Percentiles rank a stretch among this genome's conserved stretches.
Evolutionary conservation across 2,113 vertebrate genomes (phyloP).

Genomic region (Furnarius figulus): DNA sequence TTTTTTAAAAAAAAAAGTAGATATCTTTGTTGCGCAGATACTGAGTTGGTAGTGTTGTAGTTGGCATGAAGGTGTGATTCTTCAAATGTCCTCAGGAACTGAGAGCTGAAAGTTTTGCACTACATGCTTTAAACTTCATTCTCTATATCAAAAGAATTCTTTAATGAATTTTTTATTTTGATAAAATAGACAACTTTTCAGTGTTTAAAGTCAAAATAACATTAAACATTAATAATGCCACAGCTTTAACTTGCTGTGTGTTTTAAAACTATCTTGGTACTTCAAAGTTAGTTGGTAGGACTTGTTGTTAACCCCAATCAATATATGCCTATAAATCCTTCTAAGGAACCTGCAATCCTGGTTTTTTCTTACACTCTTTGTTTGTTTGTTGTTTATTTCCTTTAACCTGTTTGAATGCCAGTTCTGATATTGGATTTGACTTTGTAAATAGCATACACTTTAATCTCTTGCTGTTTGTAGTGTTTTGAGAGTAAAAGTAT

Average conservation of each 20-base stretch:
- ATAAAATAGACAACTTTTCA: not conserved
- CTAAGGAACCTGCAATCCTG: not conserved
- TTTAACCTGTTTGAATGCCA: not conserved
- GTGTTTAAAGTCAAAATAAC: not conserved
- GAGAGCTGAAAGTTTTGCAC: not conserved
- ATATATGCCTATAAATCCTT: not conserved
- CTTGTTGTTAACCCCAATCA: not conserved
- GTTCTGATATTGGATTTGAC: not conserved
- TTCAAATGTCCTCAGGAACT: not conserved
- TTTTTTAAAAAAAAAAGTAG: not conserved
- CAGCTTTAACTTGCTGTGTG: not conserved
- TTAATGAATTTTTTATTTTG: not conserved
- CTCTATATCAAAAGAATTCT: not conserved
- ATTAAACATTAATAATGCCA: not conserved
- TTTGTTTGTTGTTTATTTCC: not conserved
- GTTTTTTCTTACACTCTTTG: not conserved
- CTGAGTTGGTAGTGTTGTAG: not conserved
- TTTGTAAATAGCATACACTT: not conserved
- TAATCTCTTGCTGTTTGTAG: not conserved
- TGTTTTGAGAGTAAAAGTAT: constrained; percentile 28
- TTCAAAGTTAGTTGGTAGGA: not conserved
- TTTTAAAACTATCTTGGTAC: not conserved
- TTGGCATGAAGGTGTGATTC: not conserved
- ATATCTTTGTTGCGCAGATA: not conserved
- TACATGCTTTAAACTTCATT: not conserved